Percentiles rank a stretch among this genome's conserved stretches.
phyloP scores from a whole-genome alignment of 1,140 invertebrate species.

The Solenopsis fugax region DNA sequence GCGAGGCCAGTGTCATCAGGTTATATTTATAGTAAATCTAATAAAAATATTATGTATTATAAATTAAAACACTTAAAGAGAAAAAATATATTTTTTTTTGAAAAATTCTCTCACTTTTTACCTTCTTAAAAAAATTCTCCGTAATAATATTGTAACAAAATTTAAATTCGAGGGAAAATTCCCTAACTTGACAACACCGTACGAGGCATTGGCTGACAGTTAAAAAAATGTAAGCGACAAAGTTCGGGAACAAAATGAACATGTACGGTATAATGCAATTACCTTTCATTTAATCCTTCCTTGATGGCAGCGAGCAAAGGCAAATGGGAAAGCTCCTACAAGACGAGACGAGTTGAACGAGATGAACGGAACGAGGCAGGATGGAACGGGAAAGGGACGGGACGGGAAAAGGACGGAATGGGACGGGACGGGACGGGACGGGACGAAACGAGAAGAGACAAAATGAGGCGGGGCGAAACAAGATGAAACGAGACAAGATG shows the following conservation, averaged over 20 bases:
- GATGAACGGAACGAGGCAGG: background rate
- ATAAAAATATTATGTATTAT: too few relatives aligned
- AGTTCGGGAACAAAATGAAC: background rate
- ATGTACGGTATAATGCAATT: constrained; percentile 50
- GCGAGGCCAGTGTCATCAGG: background rate
- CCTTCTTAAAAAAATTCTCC: too few relatives aligned
- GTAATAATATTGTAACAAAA: too few relatives aligned
- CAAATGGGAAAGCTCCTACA: constrained; percentile 38
- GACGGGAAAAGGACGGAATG: background rate
- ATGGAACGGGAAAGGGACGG: background rate
- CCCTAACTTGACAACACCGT: too few relatives aligned
- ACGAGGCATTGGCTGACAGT: too few relatives aligned
- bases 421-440: background rate
- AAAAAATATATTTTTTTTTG: too few relatives aligned
- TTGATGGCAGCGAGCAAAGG: constrained; percentile 43
- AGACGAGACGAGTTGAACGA: background rate
- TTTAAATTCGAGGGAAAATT: too few relatives aligned
- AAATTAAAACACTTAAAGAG: too few relatives aligned
- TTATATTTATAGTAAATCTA: too few relatives aligned
- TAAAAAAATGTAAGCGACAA: background rate
- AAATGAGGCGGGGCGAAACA: background rate
- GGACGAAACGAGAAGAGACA: background rate
- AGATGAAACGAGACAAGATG: background rate
- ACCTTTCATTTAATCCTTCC: constrained; percentile 81
- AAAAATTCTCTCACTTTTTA: too few relatives aligned